Evolutionary conservation across 1,140 invertebrate species (phyloP), one percentile per base, ranked within the genome.

Genomic region (Trissolcus basalis): DNA sequence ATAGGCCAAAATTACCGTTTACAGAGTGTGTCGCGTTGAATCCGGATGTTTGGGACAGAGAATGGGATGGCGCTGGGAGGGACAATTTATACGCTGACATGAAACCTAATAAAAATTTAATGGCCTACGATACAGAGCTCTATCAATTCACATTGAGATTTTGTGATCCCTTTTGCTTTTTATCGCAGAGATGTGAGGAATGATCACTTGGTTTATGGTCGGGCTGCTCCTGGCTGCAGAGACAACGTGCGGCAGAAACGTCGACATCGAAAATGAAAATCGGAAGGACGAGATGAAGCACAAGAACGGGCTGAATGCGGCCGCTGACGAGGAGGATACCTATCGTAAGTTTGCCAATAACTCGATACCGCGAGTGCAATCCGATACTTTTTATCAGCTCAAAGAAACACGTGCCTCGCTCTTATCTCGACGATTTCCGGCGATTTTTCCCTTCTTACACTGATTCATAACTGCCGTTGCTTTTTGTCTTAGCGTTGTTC

Each of bases 131-230:
- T 72, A 72, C 63, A 55, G 59, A 76, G 53, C 65, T 69, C 67
- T 77, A 72, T 74, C 71, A 74, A 74, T 74, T 72, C 65, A 67
- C 67, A 53, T 61, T 53, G 49, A 41, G 61, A 76, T 76, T 76
- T 76, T 64, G 56, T 70, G 60, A 70, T 77, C 67, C 50, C 35
- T 73, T 79, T 81, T 80, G 80, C 44, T 47, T 78, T 71, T 82
- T 73, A 65, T 81, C 84, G 61, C 81, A 87, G 87, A 87, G 84
- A 88, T 89, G 87, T 89, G 80, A 89, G 87, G 87, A 87, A 89
- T 88, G 87, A 88, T 88, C 86, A 87, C 85, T 85, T 89, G 86
- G 87, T 82, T 88, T 82, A 88, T 88, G 87, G 85, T 88, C 77
- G 87, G 87, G 81, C 83, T 89, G 81, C 86, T 89, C 80, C 82